Conservation (phyloP, 2,113 vertebrate species). For the Cyanoliseus patagonus region DNA sequence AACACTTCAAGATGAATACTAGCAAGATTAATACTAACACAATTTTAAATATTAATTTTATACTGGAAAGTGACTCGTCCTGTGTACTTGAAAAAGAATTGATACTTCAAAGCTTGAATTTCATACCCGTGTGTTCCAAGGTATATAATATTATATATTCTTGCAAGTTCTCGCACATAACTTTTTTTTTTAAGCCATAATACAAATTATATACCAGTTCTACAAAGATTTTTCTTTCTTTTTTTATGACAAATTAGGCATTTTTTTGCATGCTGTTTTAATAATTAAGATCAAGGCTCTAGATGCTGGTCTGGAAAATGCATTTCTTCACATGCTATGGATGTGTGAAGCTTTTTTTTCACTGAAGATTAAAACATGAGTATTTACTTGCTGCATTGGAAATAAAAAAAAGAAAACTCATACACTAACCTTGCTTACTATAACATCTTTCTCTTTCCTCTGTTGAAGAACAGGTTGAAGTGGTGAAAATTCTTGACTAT, state of each 20-base stretch:
- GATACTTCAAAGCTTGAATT: background rate
- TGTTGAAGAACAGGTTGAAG: conserved; percentile 90
- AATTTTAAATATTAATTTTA: background rate
- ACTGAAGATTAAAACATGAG: background rate
- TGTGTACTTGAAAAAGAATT: background rate
- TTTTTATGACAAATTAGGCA: background rate
- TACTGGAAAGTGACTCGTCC: background rate
- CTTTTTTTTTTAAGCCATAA: background rate
- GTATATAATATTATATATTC: background rate
- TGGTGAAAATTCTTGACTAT: conserved; percentile 71
- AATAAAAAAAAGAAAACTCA: background rate
- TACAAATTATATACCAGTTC: background rate
- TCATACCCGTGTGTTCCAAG: background rate
- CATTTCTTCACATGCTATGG: background rate
- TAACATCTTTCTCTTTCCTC: conserved; percentile 71
- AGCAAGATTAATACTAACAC: background rate
- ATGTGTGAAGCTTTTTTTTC: background rate
- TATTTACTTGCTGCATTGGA: background rate
- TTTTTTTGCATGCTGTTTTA: background rate
- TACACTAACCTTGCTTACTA: conserved; percentile 83
- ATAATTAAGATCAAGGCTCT: background rate
- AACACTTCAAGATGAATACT: background rate
- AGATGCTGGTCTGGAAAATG: background rate
- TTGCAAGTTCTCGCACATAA: background rate
- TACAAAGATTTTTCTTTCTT: background rate